These are phyloP conservation scores for Pristionchus arcanus DNA, from an alignment of 2,888 invertebrate genomes.

Conservation along the genomic window DNA sequence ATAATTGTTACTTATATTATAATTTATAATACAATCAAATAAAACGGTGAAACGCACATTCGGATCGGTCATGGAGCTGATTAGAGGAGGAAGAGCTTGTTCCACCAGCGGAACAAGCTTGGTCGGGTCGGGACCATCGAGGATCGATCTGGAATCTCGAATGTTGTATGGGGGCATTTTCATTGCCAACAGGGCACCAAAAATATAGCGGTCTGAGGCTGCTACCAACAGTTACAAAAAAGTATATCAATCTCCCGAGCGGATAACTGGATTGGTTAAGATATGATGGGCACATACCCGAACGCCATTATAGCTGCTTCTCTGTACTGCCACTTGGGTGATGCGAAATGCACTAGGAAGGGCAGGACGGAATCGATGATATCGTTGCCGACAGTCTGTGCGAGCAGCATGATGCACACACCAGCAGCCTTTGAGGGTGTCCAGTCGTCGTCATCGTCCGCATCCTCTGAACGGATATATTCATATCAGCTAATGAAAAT, in stretches of 20 bases:
- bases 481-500: neutral
- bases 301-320: constrained; percentile 99
- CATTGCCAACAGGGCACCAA: no score
- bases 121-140: constrained; percentile 91
- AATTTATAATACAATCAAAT: neutral
- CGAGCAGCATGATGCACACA: constrained; percentile 96
- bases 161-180: no score
- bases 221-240: no score
- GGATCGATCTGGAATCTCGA: constrained; percentile 83
- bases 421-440: constrained; percentile 99
- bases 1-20: neutral
- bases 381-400: constrained; percentile 97
- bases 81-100: constrained; percentile 96
- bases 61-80: constrained; percentile 93
- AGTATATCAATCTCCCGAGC: no score
- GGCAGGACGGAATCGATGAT: constrained; percentile 94
- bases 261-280: constrained; percentile 59
- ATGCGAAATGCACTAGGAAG: constrained; percentile 96
- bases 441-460: constrained; percentile 99
- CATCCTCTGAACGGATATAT: constrained; percentile 83
- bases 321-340: constrained; percentile 84
- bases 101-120: constrained; percentile 94
- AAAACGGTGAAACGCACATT: constrained; percentile 85
- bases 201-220: no score
- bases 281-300: constrained; percentile 83